A percentile compares a stretch with the other conserved stretches of the same genome.
These are phyloP conservation scores for Zapus hudsonius DNA, from an alignment of 2,113 vertebrate genomes.

Conservation along the genomic window DNA sequence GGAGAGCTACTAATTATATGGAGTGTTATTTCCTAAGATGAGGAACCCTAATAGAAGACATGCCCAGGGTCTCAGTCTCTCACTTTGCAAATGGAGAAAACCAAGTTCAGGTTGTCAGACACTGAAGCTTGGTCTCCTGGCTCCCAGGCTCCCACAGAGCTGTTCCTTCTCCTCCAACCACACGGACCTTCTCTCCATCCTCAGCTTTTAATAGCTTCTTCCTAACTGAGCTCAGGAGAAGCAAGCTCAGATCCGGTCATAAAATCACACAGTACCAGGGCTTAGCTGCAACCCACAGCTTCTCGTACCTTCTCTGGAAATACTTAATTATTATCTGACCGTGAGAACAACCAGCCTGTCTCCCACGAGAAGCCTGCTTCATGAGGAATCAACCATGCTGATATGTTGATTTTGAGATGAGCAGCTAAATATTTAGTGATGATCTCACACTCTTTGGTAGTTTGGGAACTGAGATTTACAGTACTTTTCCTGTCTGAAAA, in stretches of 20 bases:
- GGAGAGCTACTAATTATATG: fast-evolving
- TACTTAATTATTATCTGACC: neutral
- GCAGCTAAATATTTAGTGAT: neutral
- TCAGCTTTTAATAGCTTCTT: neutral
- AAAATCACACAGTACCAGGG: neutral
- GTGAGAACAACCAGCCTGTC: neutral
- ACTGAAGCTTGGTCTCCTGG: neutral
- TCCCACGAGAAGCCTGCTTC: neutral
- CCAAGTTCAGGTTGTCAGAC: neutral
- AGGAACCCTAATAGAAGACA: neutral
- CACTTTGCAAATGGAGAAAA: constrained; percentile 10
- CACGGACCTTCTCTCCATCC: too few relatives aligned
- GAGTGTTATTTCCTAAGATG: neutral
- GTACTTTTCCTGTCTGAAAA: neutral
- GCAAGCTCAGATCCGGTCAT: neutral
- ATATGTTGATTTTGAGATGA: neutral
- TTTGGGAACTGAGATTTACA: neutral
- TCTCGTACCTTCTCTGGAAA: neutral
- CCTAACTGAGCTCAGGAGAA: neutral
- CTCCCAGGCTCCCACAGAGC: neutral
- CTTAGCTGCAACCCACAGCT: neutral
- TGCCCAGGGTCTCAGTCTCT: neutral
- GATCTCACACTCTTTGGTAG: neutral
- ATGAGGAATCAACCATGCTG: neutral
- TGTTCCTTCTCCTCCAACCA: neutral